Conservation (phyloP, 2,113 vertebrate species). For the Crocuta crocuta region DNA sequence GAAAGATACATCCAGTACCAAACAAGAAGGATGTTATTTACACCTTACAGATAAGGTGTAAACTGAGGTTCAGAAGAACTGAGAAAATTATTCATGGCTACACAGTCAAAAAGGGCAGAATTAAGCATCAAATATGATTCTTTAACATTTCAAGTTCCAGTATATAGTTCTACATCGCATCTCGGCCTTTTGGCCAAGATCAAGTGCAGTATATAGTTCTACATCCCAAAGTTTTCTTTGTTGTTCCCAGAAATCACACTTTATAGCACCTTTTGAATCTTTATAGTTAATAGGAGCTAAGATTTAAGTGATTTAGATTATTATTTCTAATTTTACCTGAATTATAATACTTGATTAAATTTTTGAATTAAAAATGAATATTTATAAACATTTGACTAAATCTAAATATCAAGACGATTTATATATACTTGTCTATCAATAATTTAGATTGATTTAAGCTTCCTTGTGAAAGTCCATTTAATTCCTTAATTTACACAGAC, state of each 20-base stretch:
- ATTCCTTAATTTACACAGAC: neutral
- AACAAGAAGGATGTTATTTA: neutral
- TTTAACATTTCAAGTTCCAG: neutral
- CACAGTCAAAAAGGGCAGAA: neutral
- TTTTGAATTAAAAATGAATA: neutral
- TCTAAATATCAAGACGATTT: slow-evolving; percentile 44
- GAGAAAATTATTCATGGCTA: neutral
- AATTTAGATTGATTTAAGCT: slow-evolving; percentile 41
- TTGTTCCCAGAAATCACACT: slow-evolving; percentile 20
- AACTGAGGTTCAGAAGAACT: neutral
- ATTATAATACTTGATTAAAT: neutral
- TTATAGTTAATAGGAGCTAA: neutral
- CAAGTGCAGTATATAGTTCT: too few relatives aligned
- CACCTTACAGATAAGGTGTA: neutral
- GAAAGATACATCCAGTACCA: neutral
- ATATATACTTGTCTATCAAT: neutral
- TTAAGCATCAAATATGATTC: neutral
- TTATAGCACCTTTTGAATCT: neutral
- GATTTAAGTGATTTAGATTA: neutral
- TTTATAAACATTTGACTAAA: neutral
- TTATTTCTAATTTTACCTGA: slow-evolving; percentile 4
- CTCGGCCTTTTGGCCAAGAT: too few relatives aligned
- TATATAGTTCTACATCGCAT: neutral
- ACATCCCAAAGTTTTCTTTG: neutral
- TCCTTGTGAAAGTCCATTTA: slow-evolving; percentile 10